Conservation (phyloP, 2,113 vertebrate genomes). For the Corythoichthys haematopterus region DNA sequence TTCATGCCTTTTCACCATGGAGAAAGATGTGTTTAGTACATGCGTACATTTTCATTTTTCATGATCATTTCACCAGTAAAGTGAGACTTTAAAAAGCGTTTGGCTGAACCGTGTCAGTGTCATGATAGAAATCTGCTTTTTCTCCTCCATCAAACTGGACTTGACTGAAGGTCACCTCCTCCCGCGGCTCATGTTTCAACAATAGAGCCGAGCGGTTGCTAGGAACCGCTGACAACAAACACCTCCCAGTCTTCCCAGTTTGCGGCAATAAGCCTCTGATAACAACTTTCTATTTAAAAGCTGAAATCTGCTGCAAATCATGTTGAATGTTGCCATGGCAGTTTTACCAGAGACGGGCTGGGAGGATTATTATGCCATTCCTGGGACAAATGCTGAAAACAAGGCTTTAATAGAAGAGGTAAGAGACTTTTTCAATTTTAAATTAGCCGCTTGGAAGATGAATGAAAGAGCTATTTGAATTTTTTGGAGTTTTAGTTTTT, state of each 20-base stretch:
- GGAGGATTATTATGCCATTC: constrained; percentile 78
- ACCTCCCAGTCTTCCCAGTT: background rate
- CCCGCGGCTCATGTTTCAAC: background rate
- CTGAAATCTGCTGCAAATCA: background rate
- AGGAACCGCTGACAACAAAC: constrained; percentile 5
- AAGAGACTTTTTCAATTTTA: constrained; percentile 33
- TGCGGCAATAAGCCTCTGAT: background rate
- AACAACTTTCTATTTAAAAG: background rate
- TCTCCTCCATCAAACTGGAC: background rate
- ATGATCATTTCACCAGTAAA: too few species aligned
- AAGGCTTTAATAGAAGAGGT: constrained; percentile 78
- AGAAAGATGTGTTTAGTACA: too few species aligned
- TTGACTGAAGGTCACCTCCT: background rate
- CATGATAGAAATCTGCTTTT: too few species aligned
- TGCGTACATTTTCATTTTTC: too few species aligned
- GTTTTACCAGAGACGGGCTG: constrained; percentile 75
- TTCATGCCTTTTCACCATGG: too few species aligned
- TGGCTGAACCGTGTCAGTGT: too few species aligned
- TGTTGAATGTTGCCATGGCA: background rate
- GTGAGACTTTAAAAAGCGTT: too few species aligned
- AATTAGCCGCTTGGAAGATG: too few species aligned
- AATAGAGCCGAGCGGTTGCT: background rate
- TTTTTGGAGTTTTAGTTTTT: too few species aligned
- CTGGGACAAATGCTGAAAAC: constrained; percentile 79
- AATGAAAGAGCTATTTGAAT: too few species aligned